These are phyloP conservation scores for Sternotherus odoratus DNA, from an alignment of 2,797 vertebrate genomes.

Conservation along the genomic window DNA sequence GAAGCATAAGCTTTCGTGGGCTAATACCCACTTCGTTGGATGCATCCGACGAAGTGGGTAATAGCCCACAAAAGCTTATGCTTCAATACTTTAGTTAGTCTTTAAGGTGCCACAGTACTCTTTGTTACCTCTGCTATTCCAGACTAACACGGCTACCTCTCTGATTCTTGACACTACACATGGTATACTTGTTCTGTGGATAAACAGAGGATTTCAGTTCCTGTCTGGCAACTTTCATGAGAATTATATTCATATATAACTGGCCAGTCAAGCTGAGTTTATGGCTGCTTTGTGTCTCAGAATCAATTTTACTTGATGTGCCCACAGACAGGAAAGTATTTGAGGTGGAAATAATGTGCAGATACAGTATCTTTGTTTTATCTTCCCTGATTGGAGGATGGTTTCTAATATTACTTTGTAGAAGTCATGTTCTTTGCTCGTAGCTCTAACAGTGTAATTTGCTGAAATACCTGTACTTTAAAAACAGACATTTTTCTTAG, in stretches of 20 bases:
- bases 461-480: background rate
- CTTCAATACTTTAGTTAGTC: too few relatives aligned
- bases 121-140: too few relatives aligned
- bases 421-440: background rate
- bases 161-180: too few relatives aligned
- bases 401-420: background rate
- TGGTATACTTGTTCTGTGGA: background rate
- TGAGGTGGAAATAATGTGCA: background rate
- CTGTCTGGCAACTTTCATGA: background rate
- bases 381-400: background rate
- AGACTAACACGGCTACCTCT: too few relatives aligned
- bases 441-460: background rate
- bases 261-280: background rate
- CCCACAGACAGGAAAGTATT: background rate
- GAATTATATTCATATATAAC: rapidly evolving
- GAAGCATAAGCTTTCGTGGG: too few relatives aligned
- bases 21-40: too few relatives aligned
- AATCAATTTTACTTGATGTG: background rate
- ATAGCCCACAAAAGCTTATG: too few relatives aligned
- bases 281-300: rapidly evolving
- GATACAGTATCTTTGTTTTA: background rate
- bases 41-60: too few relatives aligned
- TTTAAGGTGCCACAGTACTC: too few relatives aligned
- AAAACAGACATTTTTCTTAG: background rate
- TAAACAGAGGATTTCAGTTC: background rate